phyloP scores from a whole-genome alignment of 2,888 invertebrate species.

The Scelioninae gen. 1 region DNA sequence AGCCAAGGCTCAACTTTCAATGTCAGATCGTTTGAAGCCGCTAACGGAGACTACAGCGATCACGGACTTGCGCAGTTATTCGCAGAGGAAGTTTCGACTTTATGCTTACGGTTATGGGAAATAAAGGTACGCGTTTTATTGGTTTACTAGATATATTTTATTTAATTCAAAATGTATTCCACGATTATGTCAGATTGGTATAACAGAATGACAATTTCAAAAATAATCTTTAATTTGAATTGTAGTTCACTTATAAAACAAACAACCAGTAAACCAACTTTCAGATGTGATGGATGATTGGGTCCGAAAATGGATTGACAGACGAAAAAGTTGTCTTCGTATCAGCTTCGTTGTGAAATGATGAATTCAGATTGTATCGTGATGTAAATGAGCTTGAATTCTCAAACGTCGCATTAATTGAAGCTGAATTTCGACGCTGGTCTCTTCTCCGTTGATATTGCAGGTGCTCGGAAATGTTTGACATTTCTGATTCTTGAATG shows the following conservation, averaged over 20 bases:
- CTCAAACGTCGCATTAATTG: slow-evolving; percentile 10
- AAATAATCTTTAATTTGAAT: slow-evolving; percentile 3
- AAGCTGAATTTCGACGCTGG: slow-evolving; percentile 1
- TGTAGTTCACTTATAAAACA: slow-evolving; percentile 3
- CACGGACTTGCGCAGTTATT: slow-evolving; percentile 14
- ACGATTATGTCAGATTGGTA: too few species aligned
- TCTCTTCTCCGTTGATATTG: slow-evolving; percentile 7
- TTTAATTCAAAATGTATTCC: too few species aligned
- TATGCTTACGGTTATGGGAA: background rate
- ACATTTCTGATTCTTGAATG: slow-evolving; percentile 25
- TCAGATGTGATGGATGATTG: slow-evolving; percentile 43
- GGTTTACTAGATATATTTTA: too few species aligned
- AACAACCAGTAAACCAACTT: slow-evolving; percentile 10
- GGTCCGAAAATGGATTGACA: slow-evolving; percentile 27
- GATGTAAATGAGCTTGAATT: slow-evolving; percentile 35
- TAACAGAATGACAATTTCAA: background rate
- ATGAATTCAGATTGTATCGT: slow-evolving; percentile 33
- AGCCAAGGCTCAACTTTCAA: slow-evolving; percentile 33
- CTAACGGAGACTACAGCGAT: slow-evolving; percentile 33
- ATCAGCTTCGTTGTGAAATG: slow-evolving; percentile 9
- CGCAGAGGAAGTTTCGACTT: background rate
- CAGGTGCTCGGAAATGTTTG: slow-evolving; percentile 41
- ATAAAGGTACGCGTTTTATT: too few species aligned
- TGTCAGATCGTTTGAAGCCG: slow-evolving; percentile 20
- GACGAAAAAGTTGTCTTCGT: slow-evolving; percentile 20